Base-by-base conservation (phyloP, 30 jellyfish, hydroid and myxozoan species). In the Morbakka virulenta region DNA sequence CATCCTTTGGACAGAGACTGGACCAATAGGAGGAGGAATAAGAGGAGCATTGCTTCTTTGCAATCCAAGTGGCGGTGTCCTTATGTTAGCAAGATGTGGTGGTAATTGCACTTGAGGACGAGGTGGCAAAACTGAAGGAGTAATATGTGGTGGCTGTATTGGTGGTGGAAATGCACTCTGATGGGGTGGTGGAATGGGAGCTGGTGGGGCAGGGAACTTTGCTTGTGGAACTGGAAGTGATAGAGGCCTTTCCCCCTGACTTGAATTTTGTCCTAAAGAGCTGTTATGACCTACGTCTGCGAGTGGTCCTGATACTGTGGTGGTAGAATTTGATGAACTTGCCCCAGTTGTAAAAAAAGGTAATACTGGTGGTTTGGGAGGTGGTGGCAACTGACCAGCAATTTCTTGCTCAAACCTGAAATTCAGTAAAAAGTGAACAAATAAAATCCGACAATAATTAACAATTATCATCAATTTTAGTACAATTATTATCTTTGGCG, bases 341-440 rank as follows among this genome's bases (percentile, higher is more conserved):
- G 64, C 82, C 2, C 82, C 81, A 4, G 63, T 32, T 33, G 82
- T 62, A 49, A 26, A 26, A 41, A 30, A 28, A 57, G 22, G 69
- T 9, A 30, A 32, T 36, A 68, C 47, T 48, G 98, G 96, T 17
- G 70, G 82, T 62, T 87, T 83, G 21, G 98, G 98, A 26, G 98
- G 98, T 52, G 98, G 98, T 71, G 98, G 98, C 21, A 91, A 85
- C 64, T 91, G 94, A 21, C 95, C 95, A 48, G 96, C 81, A 51
- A 91, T 91, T 67, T 91, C 98, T 35, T 74, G 89, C 87, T 91
- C 98, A 79, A 91, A 91, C 85, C 98, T 91, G 67, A 3, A 6
- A 35, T 0, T 13, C 23, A 22, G 52, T 32, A 57, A 13, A 26
- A 28, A 9, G 13, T 52, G n/a, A 23, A 9, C n/a, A 25, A 4